These are phyloP conservation scores for Euphonia xanthogaster DNA, from an alignment of 2,797 vertebrate species.

Conservation along the genomic window DNA sequence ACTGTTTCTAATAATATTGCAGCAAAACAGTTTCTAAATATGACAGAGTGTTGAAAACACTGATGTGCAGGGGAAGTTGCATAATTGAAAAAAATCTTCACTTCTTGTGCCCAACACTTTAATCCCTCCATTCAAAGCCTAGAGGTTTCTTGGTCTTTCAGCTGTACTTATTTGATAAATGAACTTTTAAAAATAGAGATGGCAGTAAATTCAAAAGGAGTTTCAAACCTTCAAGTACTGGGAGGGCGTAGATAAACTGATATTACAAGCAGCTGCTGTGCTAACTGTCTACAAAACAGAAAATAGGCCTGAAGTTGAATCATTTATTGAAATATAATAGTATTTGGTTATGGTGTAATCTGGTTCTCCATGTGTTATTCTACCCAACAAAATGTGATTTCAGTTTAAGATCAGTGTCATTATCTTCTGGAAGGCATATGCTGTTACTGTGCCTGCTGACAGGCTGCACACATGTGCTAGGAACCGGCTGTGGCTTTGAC, in stretches of 20 bases:
- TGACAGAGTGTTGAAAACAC: conserved; percentile 61
- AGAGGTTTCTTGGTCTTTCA: conserved; percentile 38
- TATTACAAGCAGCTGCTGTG: conserved; percentile 23
- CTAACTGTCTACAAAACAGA: background rate
- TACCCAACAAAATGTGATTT: background rate
- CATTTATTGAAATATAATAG: background rate
- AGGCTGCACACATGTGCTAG: background rate
- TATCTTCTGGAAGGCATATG: conserved; percentile 32
- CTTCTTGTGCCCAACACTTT: conserved; percentile 36
- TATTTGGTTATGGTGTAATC: conserved; percentile 2
- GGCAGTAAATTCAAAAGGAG: conserved; percentile 13
- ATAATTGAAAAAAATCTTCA: conserved; percentile 54
- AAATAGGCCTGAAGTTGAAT: background rate
- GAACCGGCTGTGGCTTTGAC: background rate
- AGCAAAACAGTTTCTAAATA: conserved; percentile 65
- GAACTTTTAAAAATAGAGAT: conserved; percentile 49
- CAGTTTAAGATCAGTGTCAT: conserved; percentile 1
- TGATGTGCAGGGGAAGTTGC: conserved; percentile 46
- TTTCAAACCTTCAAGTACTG: background rate
- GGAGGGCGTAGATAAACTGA: background rate
- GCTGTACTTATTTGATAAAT: conserved; percentile 2
- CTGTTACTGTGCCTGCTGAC: background rate
- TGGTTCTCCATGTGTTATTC: conserved; percentile 17
- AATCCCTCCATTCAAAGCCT: conserved; percentile 43
- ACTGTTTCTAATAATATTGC: conserved; percentile 64